Evolutionary conservation across 2,888 invertebrate species (phyloP).

Genomic region (Drosophila anomelani): DNA sequence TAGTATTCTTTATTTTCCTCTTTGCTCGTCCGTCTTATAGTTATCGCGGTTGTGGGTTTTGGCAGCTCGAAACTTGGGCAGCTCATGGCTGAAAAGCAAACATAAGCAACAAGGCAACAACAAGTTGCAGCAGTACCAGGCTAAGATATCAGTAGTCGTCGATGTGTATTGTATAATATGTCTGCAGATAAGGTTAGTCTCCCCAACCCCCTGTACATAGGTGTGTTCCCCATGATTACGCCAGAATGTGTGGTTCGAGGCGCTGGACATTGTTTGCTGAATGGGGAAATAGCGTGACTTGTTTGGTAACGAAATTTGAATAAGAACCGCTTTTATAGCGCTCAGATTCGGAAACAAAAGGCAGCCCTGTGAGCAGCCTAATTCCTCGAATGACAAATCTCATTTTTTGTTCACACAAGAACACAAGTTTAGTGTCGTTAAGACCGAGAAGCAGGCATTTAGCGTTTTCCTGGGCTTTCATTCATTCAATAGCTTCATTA

Average conservation of each 20-base stretch:
- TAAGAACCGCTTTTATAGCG: slow-evolving; percentile 18
- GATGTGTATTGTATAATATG: slow-evolving; percentile 47
- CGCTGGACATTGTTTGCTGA: slow-evolving; percentile 20
- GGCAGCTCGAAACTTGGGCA: slow-evolving; percentile 23
- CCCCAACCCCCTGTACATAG: slow-evolving; percentile 5
- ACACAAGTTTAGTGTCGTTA: slow-evolving; percentile 7
- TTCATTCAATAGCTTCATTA: slow-evolving; percentile 30
- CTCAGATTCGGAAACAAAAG: slow-evolving; percentile 28
- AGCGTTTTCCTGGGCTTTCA: slow-evolving; percentile 4
- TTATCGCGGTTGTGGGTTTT: slow-evolving; percentile 37
- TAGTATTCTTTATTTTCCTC: neutral
- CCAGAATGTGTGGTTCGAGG: slow-evolving; percentile 38
- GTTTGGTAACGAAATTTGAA: slow-evolving; percentile 39
- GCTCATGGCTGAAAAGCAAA: slow-evolving; percentile 45
- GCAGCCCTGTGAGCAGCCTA: slow-evolving; percentile 27
- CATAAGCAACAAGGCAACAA: slow-evolving; percentile 17
- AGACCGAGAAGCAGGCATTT: slow-evolving; percentile 8
- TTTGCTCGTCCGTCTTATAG: slow-evolving; percentile 8
- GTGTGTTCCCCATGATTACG: slow-evolving; percentile 35
- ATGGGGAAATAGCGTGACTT: slow-evolving; percentile 46
- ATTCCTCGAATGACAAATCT: slow-evolving; percentile 34
- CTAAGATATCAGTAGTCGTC: slow-evolving; percentile 39
- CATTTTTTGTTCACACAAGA: slow-evolving; percentile 13
- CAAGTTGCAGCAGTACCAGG: neutral
- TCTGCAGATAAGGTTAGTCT: slow-evolving; percentile 39